Conservation (phyloP, 2,888 invertebrate species). For the Drosophila merina region DNA sequence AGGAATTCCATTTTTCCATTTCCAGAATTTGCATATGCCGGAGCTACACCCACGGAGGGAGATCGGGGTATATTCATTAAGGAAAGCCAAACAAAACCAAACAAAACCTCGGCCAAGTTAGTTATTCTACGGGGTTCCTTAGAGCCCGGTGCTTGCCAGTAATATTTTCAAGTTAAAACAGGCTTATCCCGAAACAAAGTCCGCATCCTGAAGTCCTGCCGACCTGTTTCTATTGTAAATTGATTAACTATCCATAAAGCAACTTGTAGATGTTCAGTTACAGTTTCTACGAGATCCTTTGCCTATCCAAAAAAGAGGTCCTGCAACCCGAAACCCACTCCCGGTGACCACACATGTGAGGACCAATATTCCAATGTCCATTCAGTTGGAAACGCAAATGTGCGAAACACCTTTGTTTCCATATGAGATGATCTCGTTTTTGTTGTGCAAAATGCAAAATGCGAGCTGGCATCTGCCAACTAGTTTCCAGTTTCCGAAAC, state of each 20-base stretch:
- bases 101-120: conserved; percentile 68
- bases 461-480: conserved; percentile 35
- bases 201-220: conserved; percentile 23
- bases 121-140: conserved; percentile 41
- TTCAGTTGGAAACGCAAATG: conserved; percentile 73
- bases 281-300: conserved; percentile 48
- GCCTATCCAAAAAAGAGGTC: conserved; percentile 37
- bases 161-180: conserved; percentile 79
- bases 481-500: conserved; percentile 18
- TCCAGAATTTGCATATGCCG: conserved; percentile 66
- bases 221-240: conserved; percentile 59
- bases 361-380: conserved; percentile 43
- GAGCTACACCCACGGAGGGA: conserved; percentile 48
- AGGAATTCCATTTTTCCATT: conserved; percentile 46
- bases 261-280: conserved; percentile 69
- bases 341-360: conserved; percentile 57
- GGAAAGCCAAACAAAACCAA: conserved; percentile 58
- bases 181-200: conserved; percentile 65
- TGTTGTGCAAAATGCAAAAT: conserved; percentile 53
- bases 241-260: conserved; percentile 61
- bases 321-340: conserved; percentile 16
- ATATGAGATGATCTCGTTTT: conserved; percentile 74
- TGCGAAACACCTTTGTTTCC: conserved; percentile 73
- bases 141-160: conserved; percentile 45
- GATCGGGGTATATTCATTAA: conserved; percentile 68